Percentiles rank a stretch among this genome's conserved stretches.
These are phyloP conservation scores for Drosophila kuntzei DNA, from an alignment of 2,888 invertebrate genomes.

Conservation along the genomic window DNA sequence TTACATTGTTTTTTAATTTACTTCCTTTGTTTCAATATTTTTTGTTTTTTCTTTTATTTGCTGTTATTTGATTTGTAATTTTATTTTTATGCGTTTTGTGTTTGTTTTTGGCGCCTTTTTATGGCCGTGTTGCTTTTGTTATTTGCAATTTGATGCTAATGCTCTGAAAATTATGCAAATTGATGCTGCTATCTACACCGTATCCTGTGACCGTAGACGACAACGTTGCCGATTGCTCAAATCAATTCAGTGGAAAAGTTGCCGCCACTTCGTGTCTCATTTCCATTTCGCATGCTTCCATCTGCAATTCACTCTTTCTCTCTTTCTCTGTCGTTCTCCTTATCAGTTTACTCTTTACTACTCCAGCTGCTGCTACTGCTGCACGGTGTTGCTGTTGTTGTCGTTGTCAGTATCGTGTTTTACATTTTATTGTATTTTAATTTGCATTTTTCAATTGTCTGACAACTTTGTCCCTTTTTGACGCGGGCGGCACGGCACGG, in stretches of 20 bases:
- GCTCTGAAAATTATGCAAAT: slow-evolving; percentile 63
- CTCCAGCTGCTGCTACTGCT: slow-evolving; percentile 17
- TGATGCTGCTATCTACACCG: slow-evolving; percentile 48
- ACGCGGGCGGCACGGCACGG: slow-evolving; percentile 30
- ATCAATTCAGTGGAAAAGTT: slow-evolving; percentile 81
- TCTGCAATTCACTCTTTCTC: slow-evolving; percentile 14
- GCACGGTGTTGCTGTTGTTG: slow-evolving; percentile 11
- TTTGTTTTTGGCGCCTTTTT: slow-evolving; percentile 58
- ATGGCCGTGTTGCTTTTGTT: slow-evolving; percentile 47
- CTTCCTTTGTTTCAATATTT: too few species aligned
- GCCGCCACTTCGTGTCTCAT: slow-evolving; percentile 60
- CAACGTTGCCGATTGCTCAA: slow-evolving; percentile 45
- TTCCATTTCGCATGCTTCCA: slow-evolving; percentile 49
- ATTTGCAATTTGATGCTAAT: slow-evolving; percentile 63
- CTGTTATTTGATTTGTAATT: slow-evolving; percentile 13
- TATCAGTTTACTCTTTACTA: slow-evolving; percentile 13
- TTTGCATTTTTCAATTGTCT: slow-evolving; percentile 73
- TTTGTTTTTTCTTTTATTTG: slow-evolving; percentile 1
- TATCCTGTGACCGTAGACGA: slow-evolving; percentile 33
- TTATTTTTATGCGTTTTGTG: slow-evolving; percentile 20
- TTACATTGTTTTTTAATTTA: slow-evolving; percentile 14
- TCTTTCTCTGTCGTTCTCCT: not conserved
- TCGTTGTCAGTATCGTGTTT: slow-evolving; percentile 48
- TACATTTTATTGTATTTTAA: slow-evolving; percentile 81
- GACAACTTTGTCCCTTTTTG: slow-evolving; percentile 29